Conservation (phyloP, 1,140 invertebrate genomes). For the Drosophila insularis region DNA sequence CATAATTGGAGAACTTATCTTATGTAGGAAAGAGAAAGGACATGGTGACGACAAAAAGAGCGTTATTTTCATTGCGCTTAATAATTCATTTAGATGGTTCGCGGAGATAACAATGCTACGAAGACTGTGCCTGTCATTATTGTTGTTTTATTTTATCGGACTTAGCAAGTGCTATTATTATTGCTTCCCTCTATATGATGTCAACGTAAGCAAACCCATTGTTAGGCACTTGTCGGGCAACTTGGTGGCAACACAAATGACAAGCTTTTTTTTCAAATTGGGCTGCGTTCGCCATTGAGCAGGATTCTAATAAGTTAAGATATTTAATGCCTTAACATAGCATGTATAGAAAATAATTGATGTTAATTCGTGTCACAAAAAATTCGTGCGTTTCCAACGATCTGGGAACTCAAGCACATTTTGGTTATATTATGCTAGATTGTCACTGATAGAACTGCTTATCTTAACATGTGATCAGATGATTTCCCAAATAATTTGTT, state of each 20-base stretch:
- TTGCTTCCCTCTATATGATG: conserved; percentile 51
- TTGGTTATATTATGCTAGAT: conserved; percentile 6
- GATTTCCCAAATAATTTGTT: neutral
- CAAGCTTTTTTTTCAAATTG: conserved; percentile 39
- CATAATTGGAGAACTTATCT: conserved; percentile 82
- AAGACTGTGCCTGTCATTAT: conserved; percentile 76
- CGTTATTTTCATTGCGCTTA: conserved; percentile 82
- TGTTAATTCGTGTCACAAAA: conserved; percentile 58
- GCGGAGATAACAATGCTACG: conserved; percentile 68
- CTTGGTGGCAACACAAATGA: conserved; percentile 31
- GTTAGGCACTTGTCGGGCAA: conserved; percentile 16
- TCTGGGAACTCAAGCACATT: conserved; percentile 66
- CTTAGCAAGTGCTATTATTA: conserved; percentile 46
- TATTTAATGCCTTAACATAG: neutral
- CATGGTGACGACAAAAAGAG: conserved; percentile 73
- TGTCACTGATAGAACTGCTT: conserved; percentile 12
- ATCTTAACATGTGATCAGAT: conserved; percentile 11
- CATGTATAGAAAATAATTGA: conserved; percentile 72
- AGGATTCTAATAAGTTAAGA: conserved; percentile 33
- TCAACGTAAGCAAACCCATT: conserved; percentile 28
- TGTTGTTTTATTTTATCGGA: conserved; percentile 43
- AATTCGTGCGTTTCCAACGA: conserved; percentile 31
- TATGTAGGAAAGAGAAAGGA: conserved; percentile 40
- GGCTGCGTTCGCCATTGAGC: conserved; percentile 44
- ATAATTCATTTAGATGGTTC: conserved; percentile 83